phyloP scores from a whole-genome alignment of 2,113 vertebrate species.

The Grus americana region DNA sequence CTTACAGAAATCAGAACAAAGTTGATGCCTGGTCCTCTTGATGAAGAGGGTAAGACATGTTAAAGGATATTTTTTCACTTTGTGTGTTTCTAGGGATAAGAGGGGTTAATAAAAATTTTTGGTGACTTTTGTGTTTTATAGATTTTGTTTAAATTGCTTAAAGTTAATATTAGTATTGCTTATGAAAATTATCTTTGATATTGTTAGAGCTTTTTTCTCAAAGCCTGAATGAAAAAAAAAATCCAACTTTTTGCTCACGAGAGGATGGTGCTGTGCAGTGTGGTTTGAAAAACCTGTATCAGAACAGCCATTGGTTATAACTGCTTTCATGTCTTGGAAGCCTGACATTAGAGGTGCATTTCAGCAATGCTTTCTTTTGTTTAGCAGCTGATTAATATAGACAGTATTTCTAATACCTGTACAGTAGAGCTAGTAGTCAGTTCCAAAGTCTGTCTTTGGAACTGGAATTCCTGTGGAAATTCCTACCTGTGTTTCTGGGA shows the following conservation, averaged over 20 bases:
- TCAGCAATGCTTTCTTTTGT: neutral
- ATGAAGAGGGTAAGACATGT: neutral
- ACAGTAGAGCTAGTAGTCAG: neutral
- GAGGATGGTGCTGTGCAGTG: slow-evolving; percentile 71
- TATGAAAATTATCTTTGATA: neutral
- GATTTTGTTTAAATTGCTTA: neutral
- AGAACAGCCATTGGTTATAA: neutral
- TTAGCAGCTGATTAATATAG: neutral
- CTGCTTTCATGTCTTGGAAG: neutral
- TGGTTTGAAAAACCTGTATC: neutral
- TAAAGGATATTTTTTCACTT: neutral
- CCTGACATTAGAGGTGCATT: neutral
- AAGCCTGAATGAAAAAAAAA: neutral
- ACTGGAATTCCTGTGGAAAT: neutral
- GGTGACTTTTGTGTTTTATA: neutral
- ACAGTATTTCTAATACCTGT: neutral
- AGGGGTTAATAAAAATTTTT: neutral
- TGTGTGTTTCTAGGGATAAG: neutral
- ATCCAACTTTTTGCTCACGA: slow-evolving; percentile 14
- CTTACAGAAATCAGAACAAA: neutral
- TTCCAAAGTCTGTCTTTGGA: neutral
- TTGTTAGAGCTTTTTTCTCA: neutral
- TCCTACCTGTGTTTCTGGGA: neutral
- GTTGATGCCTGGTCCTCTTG: neutral
- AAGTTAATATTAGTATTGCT: neutral